A percentile compares a stretch with the other conserved stretches of the same genome.
Evolutionary conservation across 2,888 invertebrate genomes (phyloP).

Genomic region (Pollenia labialis): DNA sequence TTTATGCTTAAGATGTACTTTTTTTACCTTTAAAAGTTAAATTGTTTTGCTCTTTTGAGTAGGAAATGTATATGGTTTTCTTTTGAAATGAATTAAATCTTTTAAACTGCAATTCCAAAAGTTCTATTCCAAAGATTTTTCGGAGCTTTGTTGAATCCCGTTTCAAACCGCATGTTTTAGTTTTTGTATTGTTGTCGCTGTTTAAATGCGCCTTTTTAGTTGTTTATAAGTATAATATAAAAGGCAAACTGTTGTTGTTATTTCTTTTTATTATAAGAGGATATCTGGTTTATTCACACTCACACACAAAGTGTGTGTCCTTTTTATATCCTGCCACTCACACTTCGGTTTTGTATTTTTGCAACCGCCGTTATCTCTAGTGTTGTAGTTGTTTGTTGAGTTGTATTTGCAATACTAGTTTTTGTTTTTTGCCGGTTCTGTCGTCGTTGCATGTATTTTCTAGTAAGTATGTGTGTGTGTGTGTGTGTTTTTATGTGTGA

Average conservation of each 20-base stretch:
- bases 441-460: slow-evolving; percentile 2
- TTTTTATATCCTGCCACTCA: slow-evolving; percentile 56
- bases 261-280: slow-evolving; percentile 48
- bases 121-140: slow-evolving; percentile 40
- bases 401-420: slow-evolving; percentile 51
- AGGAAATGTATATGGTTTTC: not conserved
- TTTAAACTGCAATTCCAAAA: slow-evolving; percentile 5
- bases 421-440: not conserved
- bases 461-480: slow-evolving; percentile 27
- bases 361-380: slow-evolving; percentile 5
- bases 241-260: not conserved
- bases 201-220: slow-evolving; percentile 44
- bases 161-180: slow-evolving; percentile 30
- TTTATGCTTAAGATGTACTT: too few species aligned
- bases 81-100: slow-evolving; percentile 5
- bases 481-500: slow-evolving; percentile 52
- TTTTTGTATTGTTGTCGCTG: slow-evolving; percentile 6
- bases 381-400: slow-evolving; percentile 39
- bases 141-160: slow-evolving; percentile 19
- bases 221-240: slow-evolving; percentile 7
- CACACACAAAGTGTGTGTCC: slow-evolving; percentile 18
- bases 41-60: too few species aligned
- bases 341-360: slow-evolving; percentile 29
- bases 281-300: slow-evolving; percentile 43
- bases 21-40: too few species aligned